Evolutionary conservation across 1,140 invertebrate genomes (phyloP), one percentile per base, ranked within the genome.

Genomic region (Zaprionus ghesquierei): DNA sequence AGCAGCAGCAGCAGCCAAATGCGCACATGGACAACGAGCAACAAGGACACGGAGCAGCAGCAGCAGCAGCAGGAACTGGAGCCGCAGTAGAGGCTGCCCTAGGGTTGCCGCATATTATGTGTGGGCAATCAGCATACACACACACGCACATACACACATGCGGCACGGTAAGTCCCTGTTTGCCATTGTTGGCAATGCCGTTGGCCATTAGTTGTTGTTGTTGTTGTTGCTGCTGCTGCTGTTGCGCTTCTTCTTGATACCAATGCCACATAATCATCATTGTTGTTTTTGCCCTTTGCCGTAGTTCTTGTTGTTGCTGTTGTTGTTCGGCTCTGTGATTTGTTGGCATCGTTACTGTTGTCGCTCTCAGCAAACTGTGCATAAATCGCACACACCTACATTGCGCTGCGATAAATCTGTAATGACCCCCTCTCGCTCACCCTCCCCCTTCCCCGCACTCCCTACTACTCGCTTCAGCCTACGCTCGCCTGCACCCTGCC

Each of bases 331-430:
- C n/a, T 31, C 79, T 75, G 82, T 86, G 82, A 86, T 86, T 86
- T 86, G 82, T 86, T 86, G 82, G 75, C 84, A 73, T 86, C 82
- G 82, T 86, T 86, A 86, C 82, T 86, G 82, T 87, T 86, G 82
- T 86, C 84, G 82, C 82, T 86, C 82, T 77, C 76, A 87, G 82
- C 84, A 79, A 87, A 87, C 79, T 87, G 82, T 82, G 76, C 82
- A 87, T 87, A 87, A 89, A 89, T 87, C 82, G 79, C 82, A 65
- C 69, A 77, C 82, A 86, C 82, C 82, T 89, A 89, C 84, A 87
- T 71, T 74, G 81, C 87, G 76, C 69, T 87, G 84, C 76, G 76
- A 89, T 87, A 89, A 87, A 89, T 87, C 84, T 82, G 84, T 87
- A 87, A 87, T 84, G 84, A 79, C 71, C 31, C 38, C 18, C 38